Evolutionary conservation across 2,797 vertebrate genomes (phyloP).

Genomic region (Denticeps clupeoides): DNA sequence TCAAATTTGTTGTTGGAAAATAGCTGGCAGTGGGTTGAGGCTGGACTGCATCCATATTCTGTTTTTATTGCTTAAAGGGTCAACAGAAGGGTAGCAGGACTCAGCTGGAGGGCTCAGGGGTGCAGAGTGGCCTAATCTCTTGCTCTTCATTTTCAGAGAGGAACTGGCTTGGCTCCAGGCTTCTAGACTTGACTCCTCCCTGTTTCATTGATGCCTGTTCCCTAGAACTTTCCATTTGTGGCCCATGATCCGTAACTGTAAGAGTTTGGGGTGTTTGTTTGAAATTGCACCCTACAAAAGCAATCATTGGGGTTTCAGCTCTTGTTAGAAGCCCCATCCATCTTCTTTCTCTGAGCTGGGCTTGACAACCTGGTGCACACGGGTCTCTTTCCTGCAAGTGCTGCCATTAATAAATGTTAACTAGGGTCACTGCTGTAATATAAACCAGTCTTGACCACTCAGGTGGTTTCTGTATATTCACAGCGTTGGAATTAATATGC

Average conservation of each 20-base stretch:
- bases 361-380: neutral
- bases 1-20: too few relatives aligned
- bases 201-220: neutral
- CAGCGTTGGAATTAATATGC: too few relatives aligned
- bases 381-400: neutral
- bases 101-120: neutral
- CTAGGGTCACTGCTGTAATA: too few relatives aligned
- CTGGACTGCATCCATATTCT: too few relatives aligned
- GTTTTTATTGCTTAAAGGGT: too few relatives aligned
- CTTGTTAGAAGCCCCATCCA: conserved; percentile 11
- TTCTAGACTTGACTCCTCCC: neutral
- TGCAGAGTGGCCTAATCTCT: neutral
- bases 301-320: conserved; percentile 13
- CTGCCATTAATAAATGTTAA: too few relatives aligned
- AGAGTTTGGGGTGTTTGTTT: conserved; percentile 15
- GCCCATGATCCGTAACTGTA: conserved; percentile 6
- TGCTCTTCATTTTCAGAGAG: neutral
- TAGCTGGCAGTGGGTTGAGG: too few relatives aligned
- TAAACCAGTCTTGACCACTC: too few relatives aligned
- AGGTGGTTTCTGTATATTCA: too few relatives aligned
- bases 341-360: conserved; percentile 6
- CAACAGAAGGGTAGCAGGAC: neutral
- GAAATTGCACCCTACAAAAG: conserved; percentile 17
- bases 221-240: conserved; percentile 12
- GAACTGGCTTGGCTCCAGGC: neutral